Base-by-base conservation (phyloP, 2,797 vertebrate genomes). In the Loriculus beryllinus region DNA sequence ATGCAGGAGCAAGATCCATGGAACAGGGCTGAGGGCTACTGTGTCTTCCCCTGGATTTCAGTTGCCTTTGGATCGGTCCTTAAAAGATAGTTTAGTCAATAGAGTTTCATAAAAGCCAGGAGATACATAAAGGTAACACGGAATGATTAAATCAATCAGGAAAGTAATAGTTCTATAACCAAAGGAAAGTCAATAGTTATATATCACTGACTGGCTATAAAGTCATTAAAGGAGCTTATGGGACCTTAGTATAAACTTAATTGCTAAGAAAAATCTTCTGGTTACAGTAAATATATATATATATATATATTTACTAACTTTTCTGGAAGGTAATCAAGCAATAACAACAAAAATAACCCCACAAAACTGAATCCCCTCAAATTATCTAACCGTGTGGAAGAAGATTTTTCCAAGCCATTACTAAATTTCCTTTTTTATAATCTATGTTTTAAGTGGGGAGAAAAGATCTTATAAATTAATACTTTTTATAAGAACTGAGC, bases 71-170 rank as follows among this genome's bases (percentile, higher is more conserved):
- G 49, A 84, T 62, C 63, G 77, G 87, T 45, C 80, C 80, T 94
- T 88, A 76, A 35, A 91, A 72, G 59, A 63, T 9, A 19, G 19
- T 49, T 25, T 35, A 63, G 74, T 86, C 89, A 82, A 86, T 48
- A 22, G 63, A 70, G 57, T 35, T 88, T 20, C 85, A 63, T 60
- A 76, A 74, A 89, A 89, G 69, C 57, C 23, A 74, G 71, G 85
- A 83, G 85, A 76, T 3, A 67, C 67, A 91, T 75, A 90, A 93
- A 95, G 80, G 75, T 43, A 88, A 62, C 51, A 19, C 9, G 62
- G 67, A 79, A 93, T 78, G 93, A 90, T 92, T 92, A 83, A 95
- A 95, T 93, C 89, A 80, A 95, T 94, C 82, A 93, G 91, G 63
- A 94, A 90, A 91, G 92, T 74, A 92, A 93, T 49, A 92, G 87